A percentile compares a stretch with the other conserved stretches of the same genome.
These are phyloP conservation scores for Picathartes gymnocephalus DNA, from an alignment of 2,113 vertebrate genomes.

Conservation along the genomic window DNA sequence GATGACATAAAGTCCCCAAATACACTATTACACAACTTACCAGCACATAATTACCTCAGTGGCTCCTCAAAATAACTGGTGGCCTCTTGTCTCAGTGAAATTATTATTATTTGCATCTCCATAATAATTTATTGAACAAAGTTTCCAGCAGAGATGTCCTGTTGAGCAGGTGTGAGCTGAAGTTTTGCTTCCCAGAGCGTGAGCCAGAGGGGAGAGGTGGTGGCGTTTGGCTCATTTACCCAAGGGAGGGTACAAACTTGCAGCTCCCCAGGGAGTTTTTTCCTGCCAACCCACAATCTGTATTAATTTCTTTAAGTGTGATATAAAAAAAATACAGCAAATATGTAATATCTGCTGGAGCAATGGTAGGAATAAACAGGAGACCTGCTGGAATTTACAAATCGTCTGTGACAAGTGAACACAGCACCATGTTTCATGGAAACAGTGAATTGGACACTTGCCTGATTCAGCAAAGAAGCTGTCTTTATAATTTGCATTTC, in stretches of 20 bases:
- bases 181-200: neutral
- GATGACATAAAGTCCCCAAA: neutral
- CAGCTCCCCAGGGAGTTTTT: neutral
- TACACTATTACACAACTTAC: neutral
- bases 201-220: neutral
- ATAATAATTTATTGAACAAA: neutral
- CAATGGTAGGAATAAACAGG: neutral
- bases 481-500: neutral
- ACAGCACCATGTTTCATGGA: neutral
- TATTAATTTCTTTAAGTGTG: neutral
- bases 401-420: constrained; percentile 43
- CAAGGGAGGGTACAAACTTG: neutral
- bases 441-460: constrained; percentile 13
- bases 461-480: constrained; percentile 7
- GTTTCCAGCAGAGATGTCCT: neutral
- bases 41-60: neutral
- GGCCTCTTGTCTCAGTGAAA: neutral
- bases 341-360: neutral
- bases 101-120: neutral
- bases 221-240: neutral
- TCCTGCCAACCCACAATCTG: constrained; percentile 28
- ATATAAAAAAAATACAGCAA: neutral
- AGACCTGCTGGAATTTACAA: constrained; percentile 11
- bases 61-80: neutral
- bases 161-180: neutral